Base-by-base conservation (phyloP, 2,113 vertebrate genomes). In the Antechinus stuartii region DNA sequence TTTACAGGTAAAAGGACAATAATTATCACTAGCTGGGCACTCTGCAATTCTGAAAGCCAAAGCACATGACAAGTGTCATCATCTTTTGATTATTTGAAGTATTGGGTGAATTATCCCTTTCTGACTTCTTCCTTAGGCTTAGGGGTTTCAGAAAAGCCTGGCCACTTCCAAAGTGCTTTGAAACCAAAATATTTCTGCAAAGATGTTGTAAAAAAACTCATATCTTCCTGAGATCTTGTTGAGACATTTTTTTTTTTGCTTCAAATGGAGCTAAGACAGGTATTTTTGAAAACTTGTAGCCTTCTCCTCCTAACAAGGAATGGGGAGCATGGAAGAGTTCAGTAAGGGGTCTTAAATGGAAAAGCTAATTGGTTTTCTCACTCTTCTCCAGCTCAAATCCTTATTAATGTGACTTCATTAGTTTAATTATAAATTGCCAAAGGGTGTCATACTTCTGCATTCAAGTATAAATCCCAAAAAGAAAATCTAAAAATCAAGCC, bases 401-500 rank as follows among this genome's bases (percentile, higher is more conserved):
- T 23, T 2, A 89, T 10, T 47, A 61, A 42, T 56, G 54, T 0
- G 0, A 92, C 90, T 96, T 94, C 89, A 95, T 94, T 96, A 93
- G 94, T 96, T 92, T 96, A 94, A 93, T 95, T 95, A 94, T 27
- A 95, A 96, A 76, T 92, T 95, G 94, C 94, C 96, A 92, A 97
- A 95, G 90, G 90, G 94, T 52, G 55, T 68, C 26, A 54, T 52
- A 57, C 8, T 92, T 91, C 46, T 89, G 52, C 94, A 42, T 92
- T 92, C 94, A 97, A 97, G 94, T 92, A 92, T 49, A 91, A 96
- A 50, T 89, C 68, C 95, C 95, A 95, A 91, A 93, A 95, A 93
- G 95, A 95, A 92, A 97, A 97, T 92, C 96, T 76, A 93, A 95
- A 95, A 96, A 90, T 55, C 93, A 97, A 96, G 96, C 46, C 94